A percentile compares a stretch with the other conserved stretches of the same genome.
These are phyloP conservation scores for Cichlasoma orientale DNA, from an alignment of 2,797 vertebrate genomes.

Conservation along the genomic window DNA sequence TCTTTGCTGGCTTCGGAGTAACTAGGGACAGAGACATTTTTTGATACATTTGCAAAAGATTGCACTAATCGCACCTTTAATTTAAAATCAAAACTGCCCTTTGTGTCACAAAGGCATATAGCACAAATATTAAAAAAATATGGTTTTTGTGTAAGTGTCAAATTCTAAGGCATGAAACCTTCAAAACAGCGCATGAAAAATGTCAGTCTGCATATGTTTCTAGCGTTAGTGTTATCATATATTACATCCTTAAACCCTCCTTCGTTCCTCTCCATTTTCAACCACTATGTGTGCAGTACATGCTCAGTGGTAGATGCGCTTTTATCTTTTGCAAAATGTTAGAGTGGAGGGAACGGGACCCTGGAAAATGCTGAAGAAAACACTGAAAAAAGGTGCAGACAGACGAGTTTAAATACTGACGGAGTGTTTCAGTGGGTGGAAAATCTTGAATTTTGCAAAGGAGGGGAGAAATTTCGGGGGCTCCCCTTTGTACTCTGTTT, in stretches of 20 bases:
- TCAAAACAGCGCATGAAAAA: neutral
- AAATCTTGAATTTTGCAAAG: slow-evolving; percentile 62
- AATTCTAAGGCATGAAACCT: neutral
- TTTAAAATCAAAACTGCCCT: neutral
- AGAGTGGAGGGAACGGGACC: neutral
- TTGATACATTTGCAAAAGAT: neutral
- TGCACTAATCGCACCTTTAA: neutral
- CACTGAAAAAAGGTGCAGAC: neutral
- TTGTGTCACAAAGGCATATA: neutral
- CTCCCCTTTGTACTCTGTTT: slow-evolving; percentile 58
- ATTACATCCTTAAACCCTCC: slow-evolving; percentile 18
- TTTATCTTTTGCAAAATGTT: neutral
- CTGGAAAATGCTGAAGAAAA: neutral
- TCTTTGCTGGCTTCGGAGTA: slow-evolving; percentile 24
- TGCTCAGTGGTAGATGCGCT: neutral
- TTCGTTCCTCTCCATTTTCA: slow-evolving; percentile 31
- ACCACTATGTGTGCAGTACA: neutral
- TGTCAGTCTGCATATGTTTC: neutral
- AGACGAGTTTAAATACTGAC: slow-evolving; percentile 52
- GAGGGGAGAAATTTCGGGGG: slow-evolving; percentile 75
- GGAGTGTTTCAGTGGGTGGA: slow-evolving; percentile 63
- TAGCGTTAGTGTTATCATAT: slow-evolving; percentile 5
- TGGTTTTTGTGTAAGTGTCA: neutral
- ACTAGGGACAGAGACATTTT: slow-evolving; percentile 42
- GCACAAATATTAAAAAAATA: neutral